Percentiles rank a stretch among this genome's conserved stretches.
Conservation (phyloP, 2,888 invertebrate species). For the Sesia bembeciformis region DNA sequence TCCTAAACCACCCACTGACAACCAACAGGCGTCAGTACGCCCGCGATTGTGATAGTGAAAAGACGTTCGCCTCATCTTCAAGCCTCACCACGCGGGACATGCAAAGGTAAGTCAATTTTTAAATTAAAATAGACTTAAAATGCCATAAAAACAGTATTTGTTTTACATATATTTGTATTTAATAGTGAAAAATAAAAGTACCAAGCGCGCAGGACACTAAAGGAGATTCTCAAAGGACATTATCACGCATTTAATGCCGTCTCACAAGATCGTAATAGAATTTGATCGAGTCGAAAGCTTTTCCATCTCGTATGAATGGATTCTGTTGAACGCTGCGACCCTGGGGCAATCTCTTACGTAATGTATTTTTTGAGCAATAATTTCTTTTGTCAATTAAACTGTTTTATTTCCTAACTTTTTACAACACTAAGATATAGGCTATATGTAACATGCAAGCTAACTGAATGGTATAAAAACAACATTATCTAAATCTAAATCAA, state of each 20-base stretch:
- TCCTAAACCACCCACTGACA: background rate
- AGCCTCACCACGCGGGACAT: constrained; percentile 22
- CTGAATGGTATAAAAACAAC: too few species aligned
- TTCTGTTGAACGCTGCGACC: background rate
- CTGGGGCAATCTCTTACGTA: background rate
- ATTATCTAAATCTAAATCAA: too few species aligned
- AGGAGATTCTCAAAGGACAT: background rate
- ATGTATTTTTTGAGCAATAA: too few species aligned
- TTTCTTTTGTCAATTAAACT: too few species aligned
- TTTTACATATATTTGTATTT: background rate
- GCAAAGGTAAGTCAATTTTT: constrained; percentile 28
- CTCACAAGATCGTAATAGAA: background rate
- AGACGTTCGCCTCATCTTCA: background rate
- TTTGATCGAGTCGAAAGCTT: background rate
- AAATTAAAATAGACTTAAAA: background rate
- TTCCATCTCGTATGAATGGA: background rate
- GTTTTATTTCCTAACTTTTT: too few species aligned
- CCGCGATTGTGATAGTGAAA: background rate
- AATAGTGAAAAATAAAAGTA: background rate
- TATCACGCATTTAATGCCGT: background rate
- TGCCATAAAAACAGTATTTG: background rate
- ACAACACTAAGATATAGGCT: too few species aligned
- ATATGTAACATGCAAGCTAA: too few species aligned
- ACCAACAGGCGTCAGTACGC: constrained; percentile 3
- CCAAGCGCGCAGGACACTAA: constrained; percentile 5